Base-by-base conservation (phyloP, 2,888 invertebrate species). In the Drosophila leonis region DNA sequence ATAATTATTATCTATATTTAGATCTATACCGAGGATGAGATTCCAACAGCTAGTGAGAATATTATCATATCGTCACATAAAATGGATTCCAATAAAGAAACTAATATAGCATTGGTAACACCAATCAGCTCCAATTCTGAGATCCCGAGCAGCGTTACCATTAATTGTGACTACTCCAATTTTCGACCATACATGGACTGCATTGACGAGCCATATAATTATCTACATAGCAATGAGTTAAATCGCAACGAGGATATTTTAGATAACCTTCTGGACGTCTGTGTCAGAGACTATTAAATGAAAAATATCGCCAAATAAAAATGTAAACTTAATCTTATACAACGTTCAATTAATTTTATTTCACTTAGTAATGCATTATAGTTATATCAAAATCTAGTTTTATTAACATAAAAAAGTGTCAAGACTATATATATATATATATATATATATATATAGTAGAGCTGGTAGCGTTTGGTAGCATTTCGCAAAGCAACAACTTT, bases 171-270 rank as follows among this genome's bases (percentile, higher is more conserved):
- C 37, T 86, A 78, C 55, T 24, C 80, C 1, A 88, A 78, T 61
- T 91, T 90, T 57, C 88, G 91, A 0, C 85, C 91, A 1, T 88
- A 87, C 18, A 89, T 90, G 41, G 91, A 91, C 51, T 88, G 84
- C 8, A 89, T 91, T 7, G 92, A 92, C 57, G 92, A 92, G 39
- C 87, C 90, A 10, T 92, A 90, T 64, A 90, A 90, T 46, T 92
- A 88, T 65, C 67, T 92, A 4, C 82, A 90, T 9, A 89, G 78
- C 54, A 84, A 85, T 42, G 92, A 91, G 33, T 78, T 79, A 12
- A 88, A 73, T 65, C 82, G 89, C 12, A 88, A 82, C 29, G 92
- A 92, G 37, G 92, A 92, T 65, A 71, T 91, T 59, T 79, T 92
- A 46, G 92, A 92, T 72, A 91, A 90, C 63, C 75, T 92, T 35